phyloP scores from a whole-genome alignment of 1,140 invertebrate genomes.

The Pristionchus pacificus region DNA sequence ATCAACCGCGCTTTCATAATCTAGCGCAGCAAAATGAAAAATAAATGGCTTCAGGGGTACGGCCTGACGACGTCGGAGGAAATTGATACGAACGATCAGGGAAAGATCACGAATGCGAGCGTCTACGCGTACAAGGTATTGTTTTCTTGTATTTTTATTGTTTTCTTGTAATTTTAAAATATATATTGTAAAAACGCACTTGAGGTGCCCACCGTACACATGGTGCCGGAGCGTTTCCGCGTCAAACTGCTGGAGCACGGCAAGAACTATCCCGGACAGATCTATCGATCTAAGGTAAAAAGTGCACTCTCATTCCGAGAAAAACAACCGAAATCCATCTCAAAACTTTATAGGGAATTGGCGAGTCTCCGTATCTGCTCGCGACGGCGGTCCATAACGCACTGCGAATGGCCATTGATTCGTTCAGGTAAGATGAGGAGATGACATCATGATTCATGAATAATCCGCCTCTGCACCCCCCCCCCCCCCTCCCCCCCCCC shows the following conservation, averaged over 20 bases:
- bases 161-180: slow-evolving; percentile 39
- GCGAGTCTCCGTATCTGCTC: slow-evolving; percentile 43
- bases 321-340: too few species aligned
- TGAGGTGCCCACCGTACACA: slow-evolving; percentile 18
- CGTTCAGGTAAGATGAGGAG: background rate
- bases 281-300: too few species aligned
- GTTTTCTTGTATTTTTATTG: slow-evolving; percentile 31
- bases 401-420: slow-evolving; percentile 35
- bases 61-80: slow-evolving; percentile 47
- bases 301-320: too few species aligned
- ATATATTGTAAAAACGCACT: slow-evolving; percentile 32
- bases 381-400: slow-evolving; percentile 37
- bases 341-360: slow-evolving; percentile 40
- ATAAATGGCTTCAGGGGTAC: too few species aligned
- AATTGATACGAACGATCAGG: slow-evolving; percentile 29
- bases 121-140: slow-evolving; percentile 33
- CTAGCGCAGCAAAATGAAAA: too few species aligned
- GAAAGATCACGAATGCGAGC: slow-evolving; percentile 8
- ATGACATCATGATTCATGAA: too few species aligned
- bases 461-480: too few species aligned
- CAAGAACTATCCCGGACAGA: too few species aligned
- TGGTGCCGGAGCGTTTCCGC: too few species aligned
- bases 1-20: background rate
- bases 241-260: slow-evolving; percentile 34
- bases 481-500: too few species aligned